Percentiles rank a stretch among this genome's conserved stretches.
These are phyloP conservation scores for Patella vulgata DNA, from an alignment of 1,140 invertebrate genomes.

Conservation along the genomic window DNA sequence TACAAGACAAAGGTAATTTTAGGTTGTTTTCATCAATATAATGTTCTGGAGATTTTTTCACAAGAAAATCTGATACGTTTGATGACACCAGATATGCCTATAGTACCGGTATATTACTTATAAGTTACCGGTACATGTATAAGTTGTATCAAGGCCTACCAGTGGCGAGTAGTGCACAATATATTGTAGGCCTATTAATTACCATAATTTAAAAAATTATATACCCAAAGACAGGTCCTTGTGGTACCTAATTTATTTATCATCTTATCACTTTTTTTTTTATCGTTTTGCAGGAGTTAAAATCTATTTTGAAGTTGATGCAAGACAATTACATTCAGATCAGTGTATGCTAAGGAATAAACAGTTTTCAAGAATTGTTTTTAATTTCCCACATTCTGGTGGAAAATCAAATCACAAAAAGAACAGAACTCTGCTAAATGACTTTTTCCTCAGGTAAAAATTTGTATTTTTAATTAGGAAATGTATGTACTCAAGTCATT, in stretches of 20 bases:
- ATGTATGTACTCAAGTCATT: constrained; percentile 1
- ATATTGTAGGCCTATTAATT: background rate
- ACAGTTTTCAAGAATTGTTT: constrained; percentile 71
- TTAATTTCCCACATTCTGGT: constrained; percentile 75
- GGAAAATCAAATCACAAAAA: constrained; percentile 75
- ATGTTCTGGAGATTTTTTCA: no score
- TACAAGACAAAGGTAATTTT: constrained; percentile 49
- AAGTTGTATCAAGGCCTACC: background rate
- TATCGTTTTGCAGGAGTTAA: constrained; percentile 66
- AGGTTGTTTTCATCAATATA: no score
- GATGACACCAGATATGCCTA: background rate
- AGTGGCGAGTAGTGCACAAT: background rate
- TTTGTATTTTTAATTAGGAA: no score
- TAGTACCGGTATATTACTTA: background rate
- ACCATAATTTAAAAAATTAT: background rate
- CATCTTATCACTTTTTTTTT: background rate
- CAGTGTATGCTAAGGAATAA: constrained; percentile 45
- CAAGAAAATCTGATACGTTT: no score
- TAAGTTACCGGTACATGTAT: background rate
- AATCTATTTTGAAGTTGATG: constrained; percentile 70
- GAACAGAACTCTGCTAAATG: constrained; percentile 70
- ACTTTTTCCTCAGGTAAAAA: constrained; percentile 70
- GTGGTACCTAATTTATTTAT: background rate
- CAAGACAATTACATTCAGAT: constrained; percentile 52
- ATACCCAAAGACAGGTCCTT: background rate